Base-by-base conservation (phyloP, 1,140 invertebrate genomes). In the Drosophila trapezifrons region DNA sequence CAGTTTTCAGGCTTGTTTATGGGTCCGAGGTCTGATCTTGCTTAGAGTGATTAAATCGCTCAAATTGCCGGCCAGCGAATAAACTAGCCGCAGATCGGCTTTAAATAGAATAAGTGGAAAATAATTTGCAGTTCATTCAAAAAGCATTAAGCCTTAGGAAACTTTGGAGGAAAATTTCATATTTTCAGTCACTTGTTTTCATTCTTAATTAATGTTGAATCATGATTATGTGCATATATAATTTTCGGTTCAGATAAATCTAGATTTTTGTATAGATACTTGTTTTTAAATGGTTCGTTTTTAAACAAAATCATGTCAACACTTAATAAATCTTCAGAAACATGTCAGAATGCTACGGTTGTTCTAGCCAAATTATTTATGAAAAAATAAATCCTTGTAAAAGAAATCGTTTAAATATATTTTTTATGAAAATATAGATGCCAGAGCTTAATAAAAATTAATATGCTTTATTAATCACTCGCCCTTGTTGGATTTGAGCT, bases 21-120 rank as follows among this genome's bases (percentile, higher is more conserved):
- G 52, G 51, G 20, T 55, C 8, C 32, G 13, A 37, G 51, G 43
- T 22, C 25, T 76, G 46, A 75, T 56, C 72, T 66, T 5, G 73
- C 73, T 75, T 38, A 22, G 40, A 57, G 60, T 66, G 72, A 75
- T 75, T 75, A 75, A 75, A 64, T 75, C 51, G 71, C 51, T 75
- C 43, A 65, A 65, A 75, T 65, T 65, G 71, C 37, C 20, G 29
- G 42, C 40, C 49, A 55, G 58, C 69, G 42, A 42, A 63, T 73
- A 74, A 63, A 74, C 69, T 40, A 74, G 69, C 15, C 12, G 15
- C 12, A 42, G 20, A 78, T 76, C 42, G 56, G 40, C 65, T 57
- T 60, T 38, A 32, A 80, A 58, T 64, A 69, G 55, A 75, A 18
- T 80, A 67, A 76, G 38, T 67, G 70, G 62, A 82, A 59, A 73